Base-by-base conservation (phyloP, 2,888 invertebrate genomes). In the Globia sparganii region DNA sequence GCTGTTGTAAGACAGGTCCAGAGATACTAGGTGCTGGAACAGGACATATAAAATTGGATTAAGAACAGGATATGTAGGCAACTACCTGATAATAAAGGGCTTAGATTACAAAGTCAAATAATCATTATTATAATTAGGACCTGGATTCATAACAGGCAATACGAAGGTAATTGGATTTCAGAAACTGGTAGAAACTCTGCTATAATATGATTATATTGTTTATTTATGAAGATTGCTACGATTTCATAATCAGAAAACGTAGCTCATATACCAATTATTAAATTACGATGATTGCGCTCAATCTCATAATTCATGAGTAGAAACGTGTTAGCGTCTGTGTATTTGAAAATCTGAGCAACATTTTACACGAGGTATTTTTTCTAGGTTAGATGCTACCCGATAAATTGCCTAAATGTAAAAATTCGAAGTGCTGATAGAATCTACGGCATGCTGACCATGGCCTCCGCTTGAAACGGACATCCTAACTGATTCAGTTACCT, bases 1-100 rank as follows among this genome's bases (percentile, higher is more conserved):
- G 86, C 97, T 97, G 92, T 99, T 99, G 95, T 98, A 98, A 85
- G 98, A 98, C 72, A 99, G 97, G 91, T 99, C 98, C 92, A 99
- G 93, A 86, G 98, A 98, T 66, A 98, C 98, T 86, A 98, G 94
- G 93, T 98, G 98, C 98, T 98, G 96, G 40, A 97, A 97, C 71
- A 58, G 6, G 4, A 11, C 4, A 68, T 58, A 31, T 28, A 28
- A 62, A 34, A 21, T 25, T 31, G 25, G 15, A 21, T 66, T 43
- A 9, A 66, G 8, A 28, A 67, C 31, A 46, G 21, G 15, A 31
- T 2, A 67, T 31, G 59, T 59, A 21, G 34, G 59, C 34, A 68
- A 49, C 11, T n/a, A 37, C 46, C 9, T 6, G 18, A n/a, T 46
- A 13, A 0, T 71, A 43, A 28, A 43, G 43, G 25, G 43, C 15